phyloP scores from a whole-genome alignment of 2,113 vertebrate genomes.

The Microtus oregoni region DNA sequence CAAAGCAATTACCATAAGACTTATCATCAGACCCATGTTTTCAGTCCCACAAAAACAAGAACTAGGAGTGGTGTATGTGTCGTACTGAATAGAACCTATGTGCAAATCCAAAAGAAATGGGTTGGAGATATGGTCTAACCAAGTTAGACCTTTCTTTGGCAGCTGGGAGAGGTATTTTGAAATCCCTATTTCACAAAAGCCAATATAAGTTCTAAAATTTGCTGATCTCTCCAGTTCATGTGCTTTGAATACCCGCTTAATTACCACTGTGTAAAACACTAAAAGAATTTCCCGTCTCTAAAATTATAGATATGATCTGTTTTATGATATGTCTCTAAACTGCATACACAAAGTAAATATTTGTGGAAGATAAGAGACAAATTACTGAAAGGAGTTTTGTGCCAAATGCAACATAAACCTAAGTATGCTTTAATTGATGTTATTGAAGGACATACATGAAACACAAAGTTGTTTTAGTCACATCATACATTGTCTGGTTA shows the following conservation, averaged over 20 bases:
- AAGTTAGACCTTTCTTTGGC: neutral
- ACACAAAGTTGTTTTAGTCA: neutral
- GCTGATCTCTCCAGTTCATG: neutral
- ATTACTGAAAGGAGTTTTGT: neutral
- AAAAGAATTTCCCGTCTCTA: neutral
- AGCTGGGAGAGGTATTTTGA: neutral
- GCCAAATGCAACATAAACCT: neutral
- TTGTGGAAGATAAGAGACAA: conserved; percentile 1
- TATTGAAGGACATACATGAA: neutral
- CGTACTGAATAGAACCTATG: neutral
- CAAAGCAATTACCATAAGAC: conserved; percentile 49
- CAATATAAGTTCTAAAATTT: neutral
- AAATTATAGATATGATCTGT: neutral
- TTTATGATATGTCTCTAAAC: conserved; percentile 27
- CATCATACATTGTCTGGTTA: neutral
- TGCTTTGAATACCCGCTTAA: neutral
- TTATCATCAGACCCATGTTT: conserved; percentile 31
- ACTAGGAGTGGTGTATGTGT: neutral
- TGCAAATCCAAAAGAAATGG: neutral
- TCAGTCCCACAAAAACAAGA: neutral
- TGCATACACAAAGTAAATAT: neutral
- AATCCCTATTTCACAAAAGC: neutral
- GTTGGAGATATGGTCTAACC: neutral
- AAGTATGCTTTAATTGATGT: neutral
- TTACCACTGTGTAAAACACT: neutral